Percentiles rank a stretch among this genome's conserved stretches.
Evolutionary conservation across 2,113 vertebrate genomes (phyloP).

Genomic region (Misgurnus mizolepis): DNA sequence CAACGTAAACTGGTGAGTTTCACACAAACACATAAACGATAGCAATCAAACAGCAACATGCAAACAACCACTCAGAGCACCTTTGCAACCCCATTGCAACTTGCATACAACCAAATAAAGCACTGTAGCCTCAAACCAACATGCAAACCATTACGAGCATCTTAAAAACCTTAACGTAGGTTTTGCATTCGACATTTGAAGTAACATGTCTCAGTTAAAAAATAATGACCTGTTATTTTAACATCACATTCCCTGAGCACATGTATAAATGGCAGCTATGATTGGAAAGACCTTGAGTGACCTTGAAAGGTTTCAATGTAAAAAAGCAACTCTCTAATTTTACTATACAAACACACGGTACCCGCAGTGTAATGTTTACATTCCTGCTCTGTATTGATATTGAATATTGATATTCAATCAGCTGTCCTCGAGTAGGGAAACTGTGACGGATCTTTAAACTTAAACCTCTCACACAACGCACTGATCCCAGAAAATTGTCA

Average conservation of each 20-base stretch:
- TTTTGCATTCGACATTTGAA: not conserved
- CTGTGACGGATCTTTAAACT: not conserved
- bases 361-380: not conserved
- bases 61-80: not conserved
- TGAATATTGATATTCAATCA: not conserved
- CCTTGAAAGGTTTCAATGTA: not conserved
- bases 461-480: not conserved
- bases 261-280: not conserved
- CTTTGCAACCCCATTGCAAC: not conserved
- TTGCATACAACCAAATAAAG: not conserved
- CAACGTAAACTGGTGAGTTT: constrained; percentile 96
- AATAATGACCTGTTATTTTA: not conserved
- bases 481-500: not conserved
- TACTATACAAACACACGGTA: not conserved
- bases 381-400: not conserved
- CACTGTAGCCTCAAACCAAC: too few species aligned
- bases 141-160: too few species aligned
- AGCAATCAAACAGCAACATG: not conserved
- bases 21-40: constrained; percentile 15
- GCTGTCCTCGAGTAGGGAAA: not conserved
- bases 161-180: too few species aligned
- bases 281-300: constrained; percentile 21
- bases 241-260: not conserved
- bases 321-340: not conserved
- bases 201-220: not conserved